Base-by-base conservation (phyloP, 2,888 invertebrate species). In the Drosophila anceps region DNA sequence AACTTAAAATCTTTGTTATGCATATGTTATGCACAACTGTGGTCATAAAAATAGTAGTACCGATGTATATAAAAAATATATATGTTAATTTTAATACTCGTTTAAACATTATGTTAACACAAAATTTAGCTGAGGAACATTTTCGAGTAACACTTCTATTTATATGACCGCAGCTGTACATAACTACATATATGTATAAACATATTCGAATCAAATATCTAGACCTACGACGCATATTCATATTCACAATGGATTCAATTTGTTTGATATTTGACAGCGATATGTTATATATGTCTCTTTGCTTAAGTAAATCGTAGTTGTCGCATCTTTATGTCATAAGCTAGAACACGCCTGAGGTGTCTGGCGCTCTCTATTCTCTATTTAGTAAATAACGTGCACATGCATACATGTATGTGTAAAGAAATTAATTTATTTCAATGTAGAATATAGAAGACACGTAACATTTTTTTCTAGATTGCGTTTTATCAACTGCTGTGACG, bases 391-490 rank as follows among this genome's bases (percentile, higher is more conserved):
- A 27, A 48, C 46, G n/a, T 31, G 12, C 4, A 20, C 9, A 57
- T 4, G 31, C n/a, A n/a, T n/a, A n/a, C n/a, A n/a, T n/a, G n/a
- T n/a, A n/a, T n/a, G n/a, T n/a, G n/a, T 15, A 20, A 31, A 31
- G 4, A 20, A 31, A 57, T 31, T 2, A n/a, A 48, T 31, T 35
- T 33, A 54, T 8, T 4, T 44, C 5, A 15, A 3, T 31, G n/a
- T 24, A 33, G 27, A n/a, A 41, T 51, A 33, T 31, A 51, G 15
- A 8, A 29, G 24, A 35, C 54, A 54, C 54, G 61, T 54, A 31
- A 24, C 15, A 43, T 35, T 33, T 35, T 44, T 33, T 18, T 33
- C 13, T 50, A 50, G 39, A 61, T 54, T 54, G 54, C 41, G 8
- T 33, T 35, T 58, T 44, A 37, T 48, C 13, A 59, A 35, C 27